Conservation (phyloP, 1,140 invertebrate species). For the Drosophila busckii region DNA sequence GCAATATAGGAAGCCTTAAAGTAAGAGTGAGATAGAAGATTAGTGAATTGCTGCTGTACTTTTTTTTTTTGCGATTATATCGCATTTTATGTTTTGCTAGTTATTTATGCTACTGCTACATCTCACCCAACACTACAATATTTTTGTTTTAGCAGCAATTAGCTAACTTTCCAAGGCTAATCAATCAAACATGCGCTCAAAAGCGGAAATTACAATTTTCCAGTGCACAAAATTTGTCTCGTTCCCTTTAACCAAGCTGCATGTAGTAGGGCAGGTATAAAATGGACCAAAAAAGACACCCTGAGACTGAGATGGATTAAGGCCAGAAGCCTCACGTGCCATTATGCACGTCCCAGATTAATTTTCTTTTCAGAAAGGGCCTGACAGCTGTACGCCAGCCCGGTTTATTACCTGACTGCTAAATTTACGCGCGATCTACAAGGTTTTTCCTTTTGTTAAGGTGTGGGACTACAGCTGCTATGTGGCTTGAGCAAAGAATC, state of each 20-base stretch:
- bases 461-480: too few species aligned
- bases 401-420: conserved; percentile 37
- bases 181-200: neutral
- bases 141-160: too few species aligned
- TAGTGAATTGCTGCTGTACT: too few species aligned
- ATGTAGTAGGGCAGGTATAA: conserved; percentile 20
- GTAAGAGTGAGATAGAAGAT: too few species aligned
- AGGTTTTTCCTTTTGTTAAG: conserved; percentile 25
- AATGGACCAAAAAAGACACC: neutral
- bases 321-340: conserved; percentile 43
- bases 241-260: too few species aligned
- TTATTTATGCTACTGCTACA: too few species aligned
- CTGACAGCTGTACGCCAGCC: conserved; percentile 26
- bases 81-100: too few species aligned
- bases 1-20: too few species aligned
- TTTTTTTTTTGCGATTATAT: too few species aligned
- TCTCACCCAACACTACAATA: too few species aligned
- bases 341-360: conserved; percentile 32
- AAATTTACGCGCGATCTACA: conserved; percentile 10
- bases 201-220: conserved; percentile 26
- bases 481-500: too few species aligned
- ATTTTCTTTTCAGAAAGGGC: conserved; percentile 7
- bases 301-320: conserved; percentile 37
- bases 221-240: neutral
- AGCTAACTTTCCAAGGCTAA: too few species aligned